phyloP scores from a whole-genome alignment of 2,113 vertebrate species.

The Salvelinus sp. region DNA sequence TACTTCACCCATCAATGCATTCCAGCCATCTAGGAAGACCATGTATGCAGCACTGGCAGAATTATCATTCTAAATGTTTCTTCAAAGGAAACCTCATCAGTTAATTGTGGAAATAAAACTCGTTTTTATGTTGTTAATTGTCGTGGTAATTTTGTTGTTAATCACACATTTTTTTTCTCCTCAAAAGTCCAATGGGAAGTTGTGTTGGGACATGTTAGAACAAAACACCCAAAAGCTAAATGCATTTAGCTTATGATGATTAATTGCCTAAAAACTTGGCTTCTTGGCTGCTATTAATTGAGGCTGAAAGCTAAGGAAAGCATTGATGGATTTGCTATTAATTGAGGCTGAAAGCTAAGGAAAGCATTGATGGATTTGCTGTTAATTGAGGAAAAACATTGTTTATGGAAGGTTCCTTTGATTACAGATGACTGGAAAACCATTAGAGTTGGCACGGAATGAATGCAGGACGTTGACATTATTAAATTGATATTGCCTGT shows the following conservation, averaged over 20 bases:
- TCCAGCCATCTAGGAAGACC: neutral
- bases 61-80: neutral
- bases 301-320: conserved; percentile 42
- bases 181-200: conserved; percentile 11
- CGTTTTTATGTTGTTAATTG: neutral
- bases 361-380: conserved; percentile 49
- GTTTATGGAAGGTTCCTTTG: conserved; percentile 38
- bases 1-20: neutral
- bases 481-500: conserved; percentile 5
- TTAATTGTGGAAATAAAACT: neutral
- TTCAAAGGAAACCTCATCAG: neutral
- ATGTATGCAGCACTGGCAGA: neutral
- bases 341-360: conserved; percentile 54
- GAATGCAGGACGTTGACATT: neutral
- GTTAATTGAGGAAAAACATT: conserved; percentile 60
- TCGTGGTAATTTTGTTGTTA: neutral
- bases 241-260: conserved; percentile 37
- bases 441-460: conserved; percentile 31
- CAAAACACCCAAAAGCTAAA: conserved; percentile 22
- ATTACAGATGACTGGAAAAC: conserved; percentile 36
- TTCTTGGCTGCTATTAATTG: conserved; percentile 48
- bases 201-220: conserved; percentile 15
- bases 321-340: conserved; percentile 57
- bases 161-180: neutral
- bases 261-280: conserved; percentile 48